Conservation (phyloP, 2,888 invertebrate genomes). For the Agriopis marginaria region DNA sequence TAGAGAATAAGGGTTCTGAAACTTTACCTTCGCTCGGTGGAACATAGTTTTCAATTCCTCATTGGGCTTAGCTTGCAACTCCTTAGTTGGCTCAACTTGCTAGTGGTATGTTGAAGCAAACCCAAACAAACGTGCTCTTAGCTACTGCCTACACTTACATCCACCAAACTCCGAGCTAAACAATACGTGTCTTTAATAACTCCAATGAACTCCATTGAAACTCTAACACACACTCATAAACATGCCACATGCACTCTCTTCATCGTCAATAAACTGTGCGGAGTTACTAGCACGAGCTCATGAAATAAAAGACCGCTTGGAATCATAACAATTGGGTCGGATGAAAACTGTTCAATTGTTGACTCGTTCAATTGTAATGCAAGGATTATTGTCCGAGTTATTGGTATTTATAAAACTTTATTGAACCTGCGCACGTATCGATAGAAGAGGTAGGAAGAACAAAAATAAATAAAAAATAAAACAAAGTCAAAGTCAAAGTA, state of each 20-base stretch:
- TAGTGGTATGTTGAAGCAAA: background rate
- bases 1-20: no score
- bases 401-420: conserved; percentile 21
- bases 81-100: no score
- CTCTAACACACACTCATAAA: conserved; percentile 53
- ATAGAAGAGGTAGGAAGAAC: background rate
- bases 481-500: no score
- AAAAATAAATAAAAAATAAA: background rate
- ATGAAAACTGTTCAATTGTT: conserved; percentile 43
- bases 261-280: conserved; percentile 56
- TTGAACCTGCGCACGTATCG: conserved; percentile 1
- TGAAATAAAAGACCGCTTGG: conserved; percentile 53
- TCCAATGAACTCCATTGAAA: conserved; percentile 48
- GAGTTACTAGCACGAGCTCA: conserved; percentile 55
- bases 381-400: conserved; percentile 25
- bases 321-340: conserved; percentile 51
- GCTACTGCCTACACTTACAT: conserved; percentile 14
- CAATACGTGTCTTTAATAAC: conserved; percentile 47
- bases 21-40: no score
- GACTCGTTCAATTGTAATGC: conserved; percentile 25
- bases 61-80: no score
- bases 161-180: conserved; percentile 29
- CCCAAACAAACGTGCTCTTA: background rate
- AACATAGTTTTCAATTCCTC: no score
- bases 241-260: conserved; percentile 58